A percentile compares a stretch with the other conserved stretches of the same genome.
Conservation (phyloP, 37 sponge, comb jelly and placozoan species). For the Mnemiopsis leidyi region DNA sequence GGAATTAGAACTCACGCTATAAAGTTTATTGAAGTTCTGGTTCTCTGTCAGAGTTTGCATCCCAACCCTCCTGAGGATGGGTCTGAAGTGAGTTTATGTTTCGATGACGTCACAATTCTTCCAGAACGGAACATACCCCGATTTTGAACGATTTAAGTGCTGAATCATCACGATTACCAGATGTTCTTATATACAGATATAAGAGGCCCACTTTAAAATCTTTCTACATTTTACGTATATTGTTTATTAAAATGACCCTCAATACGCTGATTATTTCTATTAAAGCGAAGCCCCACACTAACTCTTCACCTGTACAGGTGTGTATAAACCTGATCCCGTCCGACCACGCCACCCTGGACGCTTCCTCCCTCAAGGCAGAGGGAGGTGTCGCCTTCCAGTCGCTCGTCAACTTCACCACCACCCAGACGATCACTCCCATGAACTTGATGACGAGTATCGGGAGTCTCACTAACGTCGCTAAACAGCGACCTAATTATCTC, state of each 20-base stretch:
- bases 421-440: slow-evolving; percentile 32
- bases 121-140: too few relatives aligned
- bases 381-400: slow-evolving; percentile 37
- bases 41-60: slow-evolving; percentile 60
- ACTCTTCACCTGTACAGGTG: too few relatives aligned
- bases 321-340: slow-evolving; percentile 27
- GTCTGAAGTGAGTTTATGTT: slow-evolving; percentile 23
- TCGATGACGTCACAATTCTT: not conserved
- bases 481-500: slow-evolving; percentile 69
- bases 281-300: too few relatives aligned
- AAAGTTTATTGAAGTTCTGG: slow-evolving; percentile 59
- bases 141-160: too few relatives aligned
- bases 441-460: slow-evolving; percentile 84
- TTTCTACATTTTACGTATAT: too few relatives aligned
- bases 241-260: too few relatives aligned
- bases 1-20: slow-evolving; percentile 54
- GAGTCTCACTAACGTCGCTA: slow-evolving; percentile 77
- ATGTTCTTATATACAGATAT: too few relatives aligned
- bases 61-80: slow-evolving; percentile 33
- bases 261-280: too few relatives aligned
- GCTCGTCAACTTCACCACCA: slow-evolving; percentile 31
- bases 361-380: not conserved
- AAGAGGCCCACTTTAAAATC: too few relatives aligned
- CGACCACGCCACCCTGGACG: slow-evolving; percentile 11
- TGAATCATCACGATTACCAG: too few relatives aligned